Base-by-base conservation (phyloP, 2,888 invertebrate genomes). In the Campoletis raptor region DNA sequence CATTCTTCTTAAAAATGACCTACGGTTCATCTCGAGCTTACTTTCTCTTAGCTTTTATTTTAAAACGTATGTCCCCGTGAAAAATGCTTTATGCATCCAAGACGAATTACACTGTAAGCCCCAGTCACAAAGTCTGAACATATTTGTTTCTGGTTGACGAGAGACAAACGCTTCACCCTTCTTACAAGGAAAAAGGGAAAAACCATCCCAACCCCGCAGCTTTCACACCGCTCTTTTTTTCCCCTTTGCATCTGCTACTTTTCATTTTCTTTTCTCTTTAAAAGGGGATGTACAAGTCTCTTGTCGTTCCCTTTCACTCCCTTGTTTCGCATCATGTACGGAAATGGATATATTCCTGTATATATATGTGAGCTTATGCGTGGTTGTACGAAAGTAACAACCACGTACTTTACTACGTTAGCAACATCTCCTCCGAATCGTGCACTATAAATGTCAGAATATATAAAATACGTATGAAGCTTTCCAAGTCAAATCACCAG, bases 181-280 rank as follows among this genome's bases (percentile, higher is more conserved):
- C 48, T 5, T 42, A 3, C 21, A 42, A 37, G 42, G n/a, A 40
- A 21, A 10, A 61, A 30, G 6, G 61, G 40, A 76, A 76, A 82
- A 54, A 36, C 52, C 64, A 52, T 81, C 30, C 30, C 9, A 15
- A 61, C 12, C 57, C 57, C 21, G 61, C 30, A 61, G 15, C 30
- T 61, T 61, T 61, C 30, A 30, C 30, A 15, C 15, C 6, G 15
- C 61, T 6, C 61, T 61, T 15, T 61, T 45, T 57, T 66, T 66
- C 54, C 54, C 72, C 48, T 48, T 57, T 12, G 37, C 42, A 52
- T 83, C 67, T 83, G 54, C 18, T 52, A 72, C 81, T 84, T 84
- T 57, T 77, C 72, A 80, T 57, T 66, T 81, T 86, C 57, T 74
- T 54, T n/a, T 24, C 67, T 42, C 77, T 78, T 81, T 77, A 72